These are phyloP conservation scores for Xestia sexstrigata DNA, from an alignment of 2,888 invertebrate genomes.

Conservation along the genomic window DNA sequence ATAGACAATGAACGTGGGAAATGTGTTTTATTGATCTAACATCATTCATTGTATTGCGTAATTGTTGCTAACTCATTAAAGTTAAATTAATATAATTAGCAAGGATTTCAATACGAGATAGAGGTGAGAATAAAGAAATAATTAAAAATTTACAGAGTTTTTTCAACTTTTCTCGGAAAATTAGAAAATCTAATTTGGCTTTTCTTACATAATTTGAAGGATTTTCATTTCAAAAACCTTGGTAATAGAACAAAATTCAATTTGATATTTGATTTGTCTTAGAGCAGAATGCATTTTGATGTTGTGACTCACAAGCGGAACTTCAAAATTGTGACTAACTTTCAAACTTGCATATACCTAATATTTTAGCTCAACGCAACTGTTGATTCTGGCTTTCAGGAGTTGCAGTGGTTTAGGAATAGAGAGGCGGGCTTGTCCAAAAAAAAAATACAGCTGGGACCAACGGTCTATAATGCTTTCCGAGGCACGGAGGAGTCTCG, in stretches of 20 bases:
- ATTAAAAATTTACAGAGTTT: neutral
- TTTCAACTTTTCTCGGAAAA: neutral
- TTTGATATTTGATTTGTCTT: neutral
- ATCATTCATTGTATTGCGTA: conserved; percentile 40
- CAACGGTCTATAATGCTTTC: neutral
- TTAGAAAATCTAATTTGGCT: neutral
- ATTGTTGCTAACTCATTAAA: conserved; percentile 34
- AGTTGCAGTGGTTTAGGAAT: too few relatives aligned
- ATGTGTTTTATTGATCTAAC: conserved; percentile 52
- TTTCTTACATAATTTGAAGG: neutral
- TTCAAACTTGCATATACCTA: neutral
- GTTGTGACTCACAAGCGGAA: neutral
- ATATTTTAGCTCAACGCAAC: too few relatives aligned
- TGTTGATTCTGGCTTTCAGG: too few relatives aligned
- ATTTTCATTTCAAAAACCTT: neutral
- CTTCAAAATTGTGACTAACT: neutral
- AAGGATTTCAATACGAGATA: conserved; percentile 18
- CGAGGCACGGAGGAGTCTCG: neutral
- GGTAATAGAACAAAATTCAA: too few relatives aligned
- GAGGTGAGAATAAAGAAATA: neutral
- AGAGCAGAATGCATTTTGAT: neutral
- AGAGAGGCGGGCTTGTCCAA: too few relatives aligned
- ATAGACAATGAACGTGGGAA: conserved; percentile 53
- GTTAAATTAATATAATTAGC: conserved; percentile 35
- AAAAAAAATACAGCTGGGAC: too few relatives aligned